Conservation (phyloP, 2,113 vertebrate species). For the Vombatus ursinus region DNA sequence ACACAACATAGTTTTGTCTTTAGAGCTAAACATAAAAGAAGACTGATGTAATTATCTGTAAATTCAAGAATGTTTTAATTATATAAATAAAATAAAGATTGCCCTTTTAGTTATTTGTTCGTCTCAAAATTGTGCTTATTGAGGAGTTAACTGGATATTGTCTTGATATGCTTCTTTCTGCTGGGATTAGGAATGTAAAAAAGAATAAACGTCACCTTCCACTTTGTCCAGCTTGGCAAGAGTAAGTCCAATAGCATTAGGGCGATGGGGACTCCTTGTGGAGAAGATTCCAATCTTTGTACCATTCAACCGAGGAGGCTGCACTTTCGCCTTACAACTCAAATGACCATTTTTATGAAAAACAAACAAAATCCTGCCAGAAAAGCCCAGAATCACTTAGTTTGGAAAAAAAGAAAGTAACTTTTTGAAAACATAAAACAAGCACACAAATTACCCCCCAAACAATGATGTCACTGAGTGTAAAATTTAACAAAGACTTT, state of each 20-base stretch:
- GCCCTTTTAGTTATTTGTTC: not conserved
- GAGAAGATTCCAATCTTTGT: constrained; percentile 90
- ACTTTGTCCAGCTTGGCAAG: constrained; percentile 89
- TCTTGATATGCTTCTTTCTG: not conserved
- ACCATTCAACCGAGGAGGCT: constrained; percentile 90
- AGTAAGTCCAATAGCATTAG: constrained; percentile 90
- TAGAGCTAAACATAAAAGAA: not conserved
- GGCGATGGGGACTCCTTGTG: constrained; percentile 92
- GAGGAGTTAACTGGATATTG: not conserved
- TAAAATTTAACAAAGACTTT: not conserved
- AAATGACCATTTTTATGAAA: constrained; percentile 93
- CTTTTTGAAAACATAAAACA: not conserved
- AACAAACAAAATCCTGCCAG: constrained; percentile 91
- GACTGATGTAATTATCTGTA: not conserved
- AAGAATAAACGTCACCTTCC: constrained; percentile 80
- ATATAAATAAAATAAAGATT: not conserved
- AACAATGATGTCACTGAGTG: not conserved
- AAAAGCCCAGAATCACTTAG: constrained; percentile 56
- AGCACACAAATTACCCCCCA: not conserved
- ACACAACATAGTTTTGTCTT: not conserved
- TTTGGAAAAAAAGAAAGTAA: constrained; percentile 1
- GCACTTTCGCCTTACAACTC: constrained; percentile 91
- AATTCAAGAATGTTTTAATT: not conserved
- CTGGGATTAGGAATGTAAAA: constrained; percentile 11
- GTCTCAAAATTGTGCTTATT: not conserved